Base-by-base conservation (phyloP, 2,888 invertebrate genomes). In the Scrobipalpa costella region DNA sequence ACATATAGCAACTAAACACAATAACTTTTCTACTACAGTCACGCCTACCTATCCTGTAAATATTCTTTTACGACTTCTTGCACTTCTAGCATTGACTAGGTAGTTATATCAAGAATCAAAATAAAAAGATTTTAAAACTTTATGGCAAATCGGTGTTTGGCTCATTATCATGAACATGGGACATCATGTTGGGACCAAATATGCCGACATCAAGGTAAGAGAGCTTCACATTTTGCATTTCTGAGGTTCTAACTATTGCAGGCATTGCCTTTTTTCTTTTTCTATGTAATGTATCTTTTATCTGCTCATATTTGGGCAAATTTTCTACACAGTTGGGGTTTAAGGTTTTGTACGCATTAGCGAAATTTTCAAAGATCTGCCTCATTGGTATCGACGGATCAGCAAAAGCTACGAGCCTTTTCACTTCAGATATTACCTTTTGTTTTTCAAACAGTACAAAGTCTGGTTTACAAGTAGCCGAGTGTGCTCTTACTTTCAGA, bases 401-500 rank as follows among this genome's bases (percentile, higher is more conserved):
- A 13, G 50, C 50, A 1, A 27, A 27, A 7, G n/a, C 15, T 1
- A 59, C 44, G 11, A 40, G 19, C 1, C 27, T 27, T 40, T 33
- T 44, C n/a, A 59, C n/a, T 27, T 27, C 44, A 13, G 21, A 52
- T 21, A 44, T 21, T 5, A 59, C 44, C 15, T 44, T 59, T 7
- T 59, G 21, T 47, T n/a, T 59, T 44, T 44, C 21, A 33, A 44
- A 59, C 27, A 11, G 9, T 11, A 27, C 27, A n/a, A 27, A 59
- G 21, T 59, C 40, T 40, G 59, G 59, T 15, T 27, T n/a, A 15
- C 59, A 59, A 1, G 19, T 13, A 5, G 21, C 50, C 0, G 0
- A n/a, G 40, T 59, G 59, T n/a, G 59, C 44, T 44, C 40, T 59
- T 3, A n/a, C 3, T 21, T 27, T 59, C 27, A 44, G 1, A 33